Evolutionary conservation across 2,113 vertebrate species (phyloP).

Genomic region (Engystomops pustulosus): DNA sequence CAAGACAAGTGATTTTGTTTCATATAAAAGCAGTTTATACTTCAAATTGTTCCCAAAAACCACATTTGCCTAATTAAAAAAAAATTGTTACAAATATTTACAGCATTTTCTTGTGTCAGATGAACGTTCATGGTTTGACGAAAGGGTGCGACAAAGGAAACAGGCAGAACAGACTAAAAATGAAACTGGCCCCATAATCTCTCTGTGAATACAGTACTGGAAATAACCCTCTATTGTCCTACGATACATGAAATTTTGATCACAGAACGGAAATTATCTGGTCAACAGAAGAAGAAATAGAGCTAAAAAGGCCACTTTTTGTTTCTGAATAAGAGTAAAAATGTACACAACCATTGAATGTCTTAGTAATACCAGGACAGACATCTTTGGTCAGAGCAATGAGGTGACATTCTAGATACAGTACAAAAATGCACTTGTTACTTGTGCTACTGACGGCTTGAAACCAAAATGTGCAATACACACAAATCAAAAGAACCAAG

Average conservation of each 20-base stretch:
- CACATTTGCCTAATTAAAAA: conserved; percentile 69
- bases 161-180: conserved; percentile 67
- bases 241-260: conserved; percentile 33
- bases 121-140: conserved; percentile 72
- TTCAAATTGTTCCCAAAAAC: conserved; percentile 78
- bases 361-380: conserved; percentile 65
- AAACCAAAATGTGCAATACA: conserved; percentile 15
- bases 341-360: conserved; percentile 60
- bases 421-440: conserved; percentile 60
- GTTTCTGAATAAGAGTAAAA: conserved; percentile 53
- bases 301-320: conserved; percentile 67
- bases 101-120: conserved; percentile 76
- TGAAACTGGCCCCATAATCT: conserved; percentile 63
- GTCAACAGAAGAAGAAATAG: conserved; percentile 62
- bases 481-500: background rate
- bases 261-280: conserved; percentile 45
- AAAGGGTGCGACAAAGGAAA: conserved; percentile 62
- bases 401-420: conserved; percentile 66
- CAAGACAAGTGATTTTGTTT: conserved; percentile 74
- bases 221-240: conserved; percentile 59
- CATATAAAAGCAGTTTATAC: conserved; percentile 80
- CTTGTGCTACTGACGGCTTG: conserved; percentile 62
- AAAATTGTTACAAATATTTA: conserved; percentile 78
- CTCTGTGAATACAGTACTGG: conserved; percentile 68
- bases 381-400: conserved; percentile 77